Evolutionary conservation across 2,113 vertebrate species (phyloP).

Genomic region (Hyperoodon ampullatus): DNA sequence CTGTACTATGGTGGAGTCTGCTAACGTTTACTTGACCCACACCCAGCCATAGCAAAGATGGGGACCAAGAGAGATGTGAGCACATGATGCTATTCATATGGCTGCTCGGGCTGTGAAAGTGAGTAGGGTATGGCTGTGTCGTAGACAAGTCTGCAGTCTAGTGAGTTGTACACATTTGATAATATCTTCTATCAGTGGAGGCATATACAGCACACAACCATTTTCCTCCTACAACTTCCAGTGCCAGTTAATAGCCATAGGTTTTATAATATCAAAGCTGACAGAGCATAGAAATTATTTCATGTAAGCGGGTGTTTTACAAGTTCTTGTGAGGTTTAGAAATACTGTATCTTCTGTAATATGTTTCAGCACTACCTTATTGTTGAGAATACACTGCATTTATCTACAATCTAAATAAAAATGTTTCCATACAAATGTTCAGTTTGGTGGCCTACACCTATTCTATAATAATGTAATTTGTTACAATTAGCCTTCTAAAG

Average conservation of each 20-base stretch:
- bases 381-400: neutral
- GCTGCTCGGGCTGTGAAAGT: neutral
- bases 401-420: neutral
- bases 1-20: neutral
- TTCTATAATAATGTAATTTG: constrained; percentile 28
- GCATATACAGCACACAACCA: neutral
- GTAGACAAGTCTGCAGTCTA: neutral
- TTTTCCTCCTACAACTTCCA: neutral
- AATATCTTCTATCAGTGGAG: neutral
- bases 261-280: neutral
- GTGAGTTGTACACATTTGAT: neutral
- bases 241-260: neutral
- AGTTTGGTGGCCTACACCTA: neutral
- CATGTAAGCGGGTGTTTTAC: neutral
- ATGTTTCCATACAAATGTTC: neutral
- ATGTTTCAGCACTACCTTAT: neutral
- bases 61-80: neutral
- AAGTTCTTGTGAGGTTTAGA: neutral
- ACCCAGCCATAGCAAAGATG: neutral
- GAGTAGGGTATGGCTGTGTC: neutral
- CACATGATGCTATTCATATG: neutral
- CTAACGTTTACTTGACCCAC: neutral
- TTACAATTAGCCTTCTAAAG: constrained; percentile 51
- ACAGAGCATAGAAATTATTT: neutral
- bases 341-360: neutral